Percentiles rank a stretch among this genome's conserved stretches.
phyloP scores from a whole-genome alignment of 2,797 vertebrate species.

The Triplophysa bombifrons region DNA sequence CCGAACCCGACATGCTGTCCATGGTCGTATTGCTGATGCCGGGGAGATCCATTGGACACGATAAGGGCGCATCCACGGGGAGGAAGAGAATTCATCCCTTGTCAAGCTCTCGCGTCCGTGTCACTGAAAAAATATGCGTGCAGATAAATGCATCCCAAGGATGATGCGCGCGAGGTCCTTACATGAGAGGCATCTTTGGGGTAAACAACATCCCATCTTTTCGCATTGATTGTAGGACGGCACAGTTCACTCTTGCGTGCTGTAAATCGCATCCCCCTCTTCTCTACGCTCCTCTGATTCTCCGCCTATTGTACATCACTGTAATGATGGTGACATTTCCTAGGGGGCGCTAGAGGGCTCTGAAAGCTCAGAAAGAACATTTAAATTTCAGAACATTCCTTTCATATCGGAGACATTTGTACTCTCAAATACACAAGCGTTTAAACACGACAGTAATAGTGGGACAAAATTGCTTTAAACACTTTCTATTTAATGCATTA shows the following conservation, averaged over 20 bases:
- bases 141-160: neutral
- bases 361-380: neutral
- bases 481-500: neutral
- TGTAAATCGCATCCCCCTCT: neutral
- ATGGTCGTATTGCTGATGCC: conserved; percentile 61
- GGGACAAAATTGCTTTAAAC: neutral
- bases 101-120: conserved; percentile 9
- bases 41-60: conserved; percentile 70
- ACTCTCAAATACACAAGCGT: neutral
- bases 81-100: conserved; percentile 66
- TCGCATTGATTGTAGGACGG: neutral
- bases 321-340: neutral
- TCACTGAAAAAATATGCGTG: conserved; percentile 32
- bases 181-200: conserved; percentile 1
- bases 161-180: neutral
- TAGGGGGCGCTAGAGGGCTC: conserved; percentile 11
- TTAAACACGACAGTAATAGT: no score
- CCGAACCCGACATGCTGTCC: conserved; percentile 57
- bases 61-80: conserved; percentile 57
- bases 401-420: neutral
- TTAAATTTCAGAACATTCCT: neutral
- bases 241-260: neutral
- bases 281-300: neutral
- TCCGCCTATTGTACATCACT: neutral
- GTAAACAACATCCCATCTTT: conserved; percentile 5